phyloP scores from a whole-genome alignment of 2,888 invertebrate species.

The Corbicula japonica region DNA sequence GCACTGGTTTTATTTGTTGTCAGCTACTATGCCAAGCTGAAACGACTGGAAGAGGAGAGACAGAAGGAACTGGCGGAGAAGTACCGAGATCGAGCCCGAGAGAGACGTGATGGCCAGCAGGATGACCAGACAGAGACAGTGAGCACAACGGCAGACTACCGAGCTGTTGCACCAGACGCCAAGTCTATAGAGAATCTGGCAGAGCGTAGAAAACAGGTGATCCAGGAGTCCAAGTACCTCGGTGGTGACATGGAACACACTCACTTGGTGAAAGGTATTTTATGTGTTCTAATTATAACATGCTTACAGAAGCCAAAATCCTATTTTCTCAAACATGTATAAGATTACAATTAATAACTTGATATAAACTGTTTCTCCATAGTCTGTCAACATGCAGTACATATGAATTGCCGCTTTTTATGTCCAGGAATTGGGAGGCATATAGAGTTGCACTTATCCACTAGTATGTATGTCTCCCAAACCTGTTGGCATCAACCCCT shows the following conservation, averaged over 20 bases:
- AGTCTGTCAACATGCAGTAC: no score
- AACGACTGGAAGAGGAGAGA: constrained; percentile 97
- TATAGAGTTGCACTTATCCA: no score
- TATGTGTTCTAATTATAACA: no score
- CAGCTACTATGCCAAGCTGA: constrained; percentile 93
- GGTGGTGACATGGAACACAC: constrained; percentile 99
- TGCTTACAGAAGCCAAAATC: no score
- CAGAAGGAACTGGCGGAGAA: constrained; percentile 97
- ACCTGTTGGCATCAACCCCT: no score
- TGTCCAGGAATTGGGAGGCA: no score
- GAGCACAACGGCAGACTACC: constrained; percentile 94
- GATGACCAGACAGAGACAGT: constrained; percentile 92
- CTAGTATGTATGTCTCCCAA: no score
- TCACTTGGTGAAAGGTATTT: constrained; percentile 96
- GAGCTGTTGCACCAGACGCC: constrained; percentile 98
- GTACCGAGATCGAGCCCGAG: constrained; percentile 91
- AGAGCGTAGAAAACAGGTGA: constrained; percentile 97
- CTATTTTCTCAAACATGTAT: no score
- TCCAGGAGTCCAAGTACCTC: constrained; percentile 99
- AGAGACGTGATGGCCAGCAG: constrained; percentile 93
- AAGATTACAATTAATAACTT: no score
- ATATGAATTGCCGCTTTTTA: no score
- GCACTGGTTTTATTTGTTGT: constrained; percentile 21
- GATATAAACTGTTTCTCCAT: no score
- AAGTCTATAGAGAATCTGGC: constrained; percentile 92